Base-by-base conservation (phyloP, 2,113 vertebrate species). In the Boulengeromyrus knoepffleri region DNA sequence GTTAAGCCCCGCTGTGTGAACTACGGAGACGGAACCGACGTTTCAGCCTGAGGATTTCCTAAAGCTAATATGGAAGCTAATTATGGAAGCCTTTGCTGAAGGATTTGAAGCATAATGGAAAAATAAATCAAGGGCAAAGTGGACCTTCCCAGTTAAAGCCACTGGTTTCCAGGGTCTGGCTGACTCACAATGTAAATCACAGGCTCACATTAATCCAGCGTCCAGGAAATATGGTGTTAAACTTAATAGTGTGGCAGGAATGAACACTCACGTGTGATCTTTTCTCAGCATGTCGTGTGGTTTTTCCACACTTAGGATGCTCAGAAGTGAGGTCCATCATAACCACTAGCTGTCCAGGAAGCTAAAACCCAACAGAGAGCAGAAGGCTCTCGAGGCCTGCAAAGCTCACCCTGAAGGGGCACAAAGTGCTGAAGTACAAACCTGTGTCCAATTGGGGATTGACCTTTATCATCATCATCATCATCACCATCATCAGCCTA, bases 41-140 rank as follows among this genome's bases (percentile, higher is more conserved):
- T 80, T 5, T 17, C 31, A 39, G 74, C 36, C 36, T 5, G 74
- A 80, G 74, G 36, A 80, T 80, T 80, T 80, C 74, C 36, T 80
- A 42, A 80, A 80, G 74, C 36, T 80, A 80, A 80, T 80, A 80
- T 80, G 36, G 74, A 80, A 80, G 74, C 74, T 80, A 80, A 80
- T 80, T 80, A 80, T 80, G 36, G 74, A 80, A 80, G 74, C 74
- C 74, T 70, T 70, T 70, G 62, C 62, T 39, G 74, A 39, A 80
- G 36, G 74, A 80, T 80, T 80, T 80, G 15, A 80, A 19, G 74
- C 74, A 80, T 42, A 80, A 80, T 80, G 13, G 74, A 42, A 39
- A 39, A 39, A 80, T 77, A 80, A 80, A 80, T 80, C 74, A 42
- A 80, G 74, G 36, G 74, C 74, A 42, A 42, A 19, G 36, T 42